Conservation (phyloP, 1,140 invertebrate genomes). For the Drosophila bocki region DNA sequence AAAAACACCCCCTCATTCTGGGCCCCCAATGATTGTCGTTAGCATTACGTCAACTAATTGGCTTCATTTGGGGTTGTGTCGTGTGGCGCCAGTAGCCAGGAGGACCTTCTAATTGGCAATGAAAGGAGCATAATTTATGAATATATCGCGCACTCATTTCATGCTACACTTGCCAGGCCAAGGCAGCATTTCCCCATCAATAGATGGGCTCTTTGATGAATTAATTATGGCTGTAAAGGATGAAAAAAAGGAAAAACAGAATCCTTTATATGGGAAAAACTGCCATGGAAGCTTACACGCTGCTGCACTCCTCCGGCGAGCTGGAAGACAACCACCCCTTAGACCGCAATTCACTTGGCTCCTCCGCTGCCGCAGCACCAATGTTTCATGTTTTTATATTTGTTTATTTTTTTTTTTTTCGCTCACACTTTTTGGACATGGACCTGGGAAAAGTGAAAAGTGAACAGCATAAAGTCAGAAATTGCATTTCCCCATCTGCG, state of each 20-base stretch:
- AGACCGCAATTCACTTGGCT: constrained; percentile 72
- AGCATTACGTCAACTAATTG: constrained; percentile 81
- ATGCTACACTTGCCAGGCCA: constrained; percentile 54
- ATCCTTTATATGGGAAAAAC: constrained; percentile 13
- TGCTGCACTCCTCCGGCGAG: constrained; percentile 29
- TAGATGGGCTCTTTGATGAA: constrained; percentile 26
- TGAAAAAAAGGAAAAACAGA: not conserved
- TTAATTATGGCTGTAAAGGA: constrained; percentile 29
- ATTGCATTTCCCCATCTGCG: constrained; percentile 65
- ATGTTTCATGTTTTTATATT: constrained; percentile 51
- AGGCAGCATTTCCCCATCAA: constrained; percentile 9
- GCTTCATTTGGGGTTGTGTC: constrained; percentile 79
- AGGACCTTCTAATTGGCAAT: constrained; percentile 79
- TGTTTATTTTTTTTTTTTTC: constrained; percentile 52
- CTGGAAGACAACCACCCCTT: constrained; percentile 57
- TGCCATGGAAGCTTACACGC: constrained; percentile 48
- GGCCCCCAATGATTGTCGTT: constrained; percentile 55
- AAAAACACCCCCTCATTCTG: not conserved
- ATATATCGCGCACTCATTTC: constrained; percentile 72
- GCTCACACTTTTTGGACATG: constrained; percentile 61
- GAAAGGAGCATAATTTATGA: constrained; percentile 80
- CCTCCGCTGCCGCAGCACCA: constrained; percentile 2
- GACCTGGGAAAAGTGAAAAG: constrained; percentile 54
- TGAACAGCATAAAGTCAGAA: constrained; percentile 64
- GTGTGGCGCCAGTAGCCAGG: constrained; percentile 58